Evolutionary conservation across 1,140 invertebrate genomes (phyloP).

Genomic region (Tetranychus cinnabarinus): DNA sequence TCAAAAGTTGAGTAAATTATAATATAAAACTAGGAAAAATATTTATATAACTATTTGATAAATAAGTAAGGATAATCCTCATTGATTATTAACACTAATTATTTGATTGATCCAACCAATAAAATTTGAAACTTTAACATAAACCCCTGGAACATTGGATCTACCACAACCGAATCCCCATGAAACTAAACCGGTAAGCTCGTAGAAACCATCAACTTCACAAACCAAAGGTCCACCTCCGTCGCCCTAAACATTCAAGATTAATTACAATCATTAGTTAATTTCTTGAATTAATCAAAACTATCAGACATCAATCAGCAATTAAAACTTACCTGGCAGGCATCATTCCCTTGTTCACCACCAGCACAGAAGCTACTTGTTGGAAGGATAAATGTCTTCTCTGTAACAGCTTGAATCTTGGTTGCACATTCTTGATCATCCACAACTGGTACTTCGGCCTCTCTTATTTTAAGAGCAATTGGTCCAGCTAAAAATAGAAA

Average conservation of each 20-base stretch:
- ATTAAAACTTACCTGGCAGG: conserved; percentile 47
- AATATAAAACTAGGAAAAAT: no score
- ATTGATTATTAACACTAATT: conserved; percentile 61
- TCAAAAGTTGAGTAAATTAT: no score
- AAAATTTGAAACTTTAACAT: conserved; percentile 77
- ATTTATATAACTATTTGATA: no score
- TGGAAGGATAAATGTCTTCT: conserved; percentile 74
- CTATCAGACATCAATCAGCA: neutral
- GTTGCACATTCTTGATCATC: conserved; percentile 69
- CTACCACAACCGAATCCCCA: conserved; percentile 80
- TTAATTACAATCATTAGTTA: neutral
- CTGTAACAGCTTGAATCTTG: conserved; percentile 75
- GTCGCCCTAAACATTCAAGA: conserved; percentile 37
- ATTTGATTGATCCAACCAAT: conserved; percentile 94
- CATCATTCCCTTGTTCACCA: conserved; percentile 70
- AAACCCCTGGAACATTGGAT: conserved; percentile 66
- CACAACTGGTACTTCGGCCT: conserved; percentile 76
- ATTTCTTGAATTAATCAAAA: neutral
- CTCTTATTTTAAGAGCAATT: conserved; percentile 59
- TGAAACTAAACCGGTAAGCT: conserved; percentile 65
- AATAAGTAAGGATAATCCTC: neutral
- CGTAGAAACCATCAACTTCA: conserved; percentile 60
- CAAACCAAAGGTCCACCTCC: conserved; percentile 74
- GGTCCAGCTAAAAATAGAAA: conserved; percentile 40
- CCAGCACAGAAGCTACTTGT: conserved; percentile 79